phyloP scores from a whole-genome alignment of 2,888 invertebrate species.

The Leptogaster cylindrica region DNA sequence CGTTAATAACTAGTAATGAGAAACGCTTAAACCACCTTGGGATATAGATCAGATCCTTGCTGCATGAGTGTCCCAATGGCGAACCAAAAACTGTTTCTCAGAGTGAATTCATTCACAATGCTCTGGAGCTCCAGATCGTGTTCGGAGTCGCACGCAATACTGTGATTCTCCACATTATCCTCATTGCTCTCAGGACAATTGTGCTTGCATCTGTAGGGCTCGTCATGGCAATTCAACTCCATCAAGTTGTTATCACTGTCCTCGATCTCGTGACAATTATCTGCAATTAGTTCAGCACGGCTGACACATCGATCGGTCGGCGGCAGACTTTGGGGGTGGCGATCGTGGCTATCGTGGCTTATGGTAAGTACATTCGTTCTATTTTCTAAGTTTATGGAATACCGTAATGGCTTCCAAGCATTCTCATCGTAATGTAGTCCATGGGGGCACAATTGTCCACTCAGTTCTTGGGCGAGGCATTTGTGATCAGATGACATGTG shows the following conservation, averaged over 20 bases:
- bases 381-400: no score
- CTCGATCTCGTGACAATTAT: neutral
- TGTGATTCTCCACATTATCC: neutral
- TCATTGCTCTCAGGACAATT: neutral
- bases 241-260: neutral
- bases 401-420: no score
- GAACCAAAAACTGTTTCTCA: slow-evolving; percentile 90
- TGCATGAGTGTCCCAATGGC: slow-evolving; percentile 89
- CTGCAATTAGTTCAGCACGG: neutral
- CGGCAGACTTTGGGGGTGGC: neutral
- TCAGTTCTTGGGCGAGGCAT: slow-evolving; percentile 3
- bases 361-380: no score
- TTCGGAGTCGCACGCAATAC: slow-evolving; percentile 42
- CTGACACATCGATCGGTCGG: neutral
- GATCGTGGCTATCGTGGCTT: neutral
- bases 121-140: slow-evolving; percentile 53
- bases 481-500: neutral
- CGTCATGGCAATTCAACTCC: neutral
- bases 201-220: neutral
- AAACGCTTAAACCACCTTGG: slow-evolving; percentile 67
- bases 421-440: neutral
- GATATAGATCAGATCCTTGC: slow-evolving; percentile 80
- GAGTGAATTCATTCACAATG: slow-evolving; percentile 80
- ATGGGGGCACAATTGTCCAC: neutral
- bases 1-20: no score